Conservation (phyloP, 1,140 invertebrate genomes). For the Parasteatoda tepidariorum region DNA sequence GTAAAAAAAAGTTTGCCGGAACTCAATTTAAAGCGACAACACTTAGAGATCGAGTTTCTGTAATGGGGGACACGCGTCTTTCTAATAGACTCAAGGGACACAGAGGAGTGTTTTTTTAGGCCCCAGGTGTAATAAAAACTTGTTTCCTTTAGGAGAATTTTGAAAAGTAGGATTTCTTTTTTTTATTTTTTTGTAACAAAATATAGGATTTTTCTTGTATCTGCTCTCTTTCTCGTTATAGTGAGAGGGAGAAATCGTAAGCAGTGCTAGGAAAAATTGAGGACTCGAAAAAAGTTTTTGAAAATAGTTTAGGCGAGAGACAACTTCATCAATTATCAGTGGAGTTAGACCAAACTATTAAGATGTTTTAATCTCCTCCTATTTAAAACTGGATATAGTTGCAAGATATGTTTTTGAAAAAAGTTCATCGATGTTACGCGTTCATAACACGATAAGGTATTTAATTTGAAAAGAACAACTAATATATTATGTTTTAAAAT, state of each 20-base stretch:
- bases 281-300: too few species aligned
- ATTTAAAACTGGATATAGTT: too few species aligned
- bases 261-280: not conserved
- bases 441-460: too few species aligned
- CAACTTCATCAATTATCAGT: too few species aligned
- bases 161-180: not conserved
- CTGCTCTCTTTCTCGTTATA: conserved; percentile 1
- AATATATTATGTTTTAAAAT: too few species aligned
- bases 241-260: not conserved
- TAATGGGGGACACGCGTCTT: conserved; percentile 14
- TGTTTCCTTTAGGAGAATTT: conserved; percentile 7
- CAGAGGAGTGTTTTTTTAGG: not conserved
- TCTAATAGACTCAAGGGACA: conserved; percentile 25
- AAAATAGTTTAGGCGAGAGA: too few species aligned
- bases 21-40: conserved; percentile 31
- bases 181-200: not conserved
- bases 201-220: not conserved
- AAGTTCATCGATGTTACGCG: too few species aligned
- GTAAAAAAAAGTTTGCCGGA: not conserved
- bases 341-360: too few species aligned
- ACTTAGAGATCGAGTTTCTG: conserved; percentile 17
- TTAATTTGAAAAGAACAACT: too few species aligned
- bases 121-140: conserved; percentile 31
- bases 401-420: too few species aligned
- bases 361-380: too few species aligned